These are phyloP conservation scores for Tarsius wallacei DNA, from an alignment of 2,797 vertebrate genomes.

Conservation along the genomic window DNA sequence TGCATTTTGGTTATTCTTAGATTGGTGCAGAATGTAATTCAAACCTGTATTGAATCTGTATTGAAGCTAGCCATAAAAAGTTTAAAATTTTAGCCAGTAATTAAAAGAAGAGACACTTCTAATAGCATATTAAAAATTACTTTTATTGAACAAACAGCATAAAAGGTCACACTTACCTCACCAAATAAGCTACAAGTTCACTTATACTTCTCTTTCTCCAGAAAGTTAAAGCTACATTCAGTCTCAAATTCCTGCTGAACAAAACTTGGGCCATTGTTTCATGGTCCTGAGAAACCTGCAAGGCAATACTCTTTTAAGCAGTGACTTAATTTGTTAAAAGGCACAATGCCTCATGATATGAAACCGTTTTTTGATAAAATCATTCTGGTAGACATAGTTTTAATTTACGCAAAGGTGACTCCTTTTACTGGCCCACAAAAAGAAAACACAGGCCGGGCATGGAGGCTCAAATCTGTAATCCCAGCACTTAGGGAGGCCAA, in stretches of 20 bases:
- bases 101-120: slow-evolving; percentile 45
- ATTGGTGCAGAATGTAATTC: slow-evolving; percentile 39
- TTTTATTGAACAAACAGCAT: slow-evolving; percentile 55
- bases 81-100: too few species aligned
- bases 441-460: too few species aligned
- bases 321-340: slow-evolving; percentile 76
- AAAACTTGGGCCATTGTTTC: slow-evolving; percentile 95
- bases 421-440: slow-evolving; percentile 15
- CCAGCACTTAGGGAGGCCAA: too few species aligned
- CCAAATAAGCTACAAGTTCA: slow-evolving; percentile 96
- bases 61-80: slow-evolving; percentile 9
- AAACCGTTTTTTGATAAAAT: slow-evolving; percentile 57
- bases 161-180: slow-evolving; percentile 92
- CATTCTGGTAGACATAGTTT: slow-evolving; percentile 59
- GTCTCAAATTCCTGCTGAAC: slow-evolving; percentile 95
- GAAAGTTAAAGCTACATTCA: slow-evolving; percentile 96
- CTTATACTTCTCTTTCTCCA: slow-evolving; percentile 95
- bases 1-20: slow-evolving; percentile 48
- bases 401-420: slow-evolving; percentile 56
- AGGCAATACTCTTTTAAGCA: slow-evolving; percentile 70
- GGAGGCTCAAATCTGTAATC: too few species aligned
- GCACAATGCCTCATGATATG: slow-evolving; percentile 11
- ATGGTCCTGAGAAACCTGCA: slow-evolving; percentile 95
- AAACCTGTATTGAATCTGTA: background rate
- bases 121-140: slow-evolving; percentile 42